Conservation (phyloP, 2,888 invertebrate species). For the Cremastinae sp. region DNA sequence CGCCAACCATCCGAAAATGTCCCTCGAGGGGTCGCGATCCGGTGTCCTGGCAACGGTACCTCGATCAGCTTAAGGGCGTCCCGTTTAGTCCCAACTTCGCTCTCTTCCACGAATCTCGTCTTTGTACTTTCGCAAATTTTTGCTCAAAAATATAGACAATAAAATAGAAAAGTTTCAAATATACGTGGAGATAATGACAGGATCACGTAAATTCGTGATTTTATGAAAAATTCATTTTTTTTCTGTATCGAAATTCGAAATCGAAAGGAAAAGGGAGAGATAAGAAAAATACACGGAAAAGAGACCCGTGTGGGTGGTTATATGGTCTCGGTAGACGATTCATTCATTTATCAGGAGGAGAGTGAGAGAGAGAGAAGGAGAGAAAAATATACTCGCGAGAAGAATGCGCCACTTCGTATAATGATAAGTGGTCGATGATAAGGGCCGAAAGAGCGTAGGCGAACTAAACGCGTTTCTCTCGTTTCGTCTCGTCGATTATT, state of each 20-base stretch:
- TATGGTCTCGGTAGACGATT: constrained; percentile 39
- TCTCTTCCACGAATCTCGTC: too few species aligned
- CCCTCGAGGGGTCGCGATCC: constrained; percentile 61
- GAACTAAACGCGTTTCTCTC: constrained; percentile 30
- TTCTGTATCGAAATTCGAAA: constrained; percentile 21
- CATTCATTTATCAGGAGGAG: constrained; percentile 44
- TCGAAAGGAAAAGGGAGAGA: constrained; percentile 8
- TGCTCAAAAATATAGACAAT: not conserved
- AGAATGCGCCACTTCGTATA: constrained; percentile 59
- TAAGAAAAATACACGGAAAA: constrained; percentile 22
- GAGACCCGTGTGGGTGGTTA: constrained; percentile 32
- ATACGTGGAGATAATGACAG: too few species aligned
- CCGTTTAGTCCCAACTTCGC: constrained; percentile 52
- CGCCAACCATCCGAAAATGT: constrained; percentile 58
- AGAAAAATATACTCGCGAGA: constrained; percentile 18
- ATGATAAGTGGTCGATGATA: constrained; percentile 58
- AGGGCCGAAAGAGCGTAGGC: constrained; percentile 53
- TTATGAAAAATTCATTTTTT: constrained; percentile 8
- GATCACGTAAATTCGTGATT: constrained; percentile 19
- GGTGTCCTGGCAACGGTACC: constrained; percentile 64
- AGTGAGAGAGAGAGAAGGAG: constrained; percentile 2
- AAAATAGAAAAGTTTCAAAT: too few species aligned
- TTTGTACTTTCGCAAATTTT: too few species aligned
- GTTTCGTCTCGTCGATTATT: constrained; percentile 18
- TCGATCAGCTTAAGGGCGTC: constrained; percentile 66